Base-by-base conservation (phyloP, 2,113 vertebrate genomes). In the Pycnonotus jocosus region DNA sequence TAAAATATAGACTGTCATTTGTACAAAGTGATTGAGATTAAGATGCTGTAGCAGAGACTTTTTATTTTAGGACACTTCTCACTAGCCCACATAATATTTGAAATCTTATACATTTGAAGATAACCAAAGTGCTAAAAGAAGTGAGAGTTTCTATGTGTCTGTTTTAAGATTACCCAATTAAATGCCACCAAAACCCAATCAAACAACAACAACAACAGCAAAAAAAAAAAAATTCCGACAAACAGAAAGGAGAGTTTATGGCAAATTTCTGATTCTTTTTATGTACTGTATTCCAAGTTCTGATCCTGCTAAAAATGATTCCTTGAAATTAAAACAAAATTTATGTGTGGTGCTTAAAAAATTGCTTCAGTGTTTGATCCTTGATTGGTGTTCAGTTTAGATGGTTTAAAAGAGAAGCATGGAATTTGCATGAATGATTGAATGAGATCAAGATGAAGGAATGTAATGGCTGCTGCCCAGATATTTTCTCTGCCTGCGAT, bases 151-250 rank as follows among this genome's bases (percentile, higher is more conserved):
- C 33, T 90, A 18, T 58, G 12, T 84, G 22, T 7, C 19, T 71
- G 13, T 70, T 7, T 58, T 42, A 69, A 81, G 53, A 74, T 92
- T 72, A 31, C 31, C 27, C 40, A 62, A 62, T 42, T 54, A 76
- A 77, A 84, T 53, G 15, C 3, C 14, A 66, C 33, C 20, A 58
- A 65, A 62, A 80, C n/a, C 10, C 7, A 76, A 48, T 6, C 6
- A 53, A 33, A 7, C 8, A 88, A 45, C 38, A 38, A 38, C 38
- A 11, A 38, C 38, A 38, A n/a, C n/a, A 50, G 10, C 30, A 42
- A 42, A 20, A 27, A 37, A n/a, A 13, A 23, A 4, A 0, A 1
- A 1, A 7, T 14, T 7, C 5, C 56, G 12, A 21, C 35, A 44
- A 79, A 66, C 13, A 81, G 22, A 50, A 44, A 47, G 6, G 15